phyloP scores from a whole-genome alignment of 2,888 invertebrate genomes.

The Andrena minutula region DNA sequence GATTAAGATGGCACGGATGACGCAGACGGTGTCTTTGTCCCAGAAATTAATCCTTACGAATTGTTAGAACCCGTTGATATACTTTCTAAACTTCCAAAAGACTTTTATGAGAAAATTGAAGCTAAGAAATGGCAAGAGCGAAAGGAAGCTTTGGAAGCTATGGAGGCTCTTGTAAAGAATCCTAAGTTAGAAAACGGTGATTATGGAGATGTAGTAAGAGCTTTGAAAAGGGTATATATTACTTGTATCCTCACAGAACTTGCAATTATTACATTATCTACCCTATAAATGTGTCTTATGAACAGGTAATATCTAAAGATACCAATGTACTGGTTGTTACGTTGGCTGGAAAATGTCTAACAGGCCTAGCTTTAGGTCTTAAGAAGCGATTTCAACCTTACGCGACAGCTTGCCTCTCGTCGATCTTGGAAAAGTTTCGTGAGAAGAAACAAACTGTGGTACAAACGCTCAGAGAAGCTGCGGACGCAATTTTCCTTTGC shows the following conservation, averaged over 20 bases:
- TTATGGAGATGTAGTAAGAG: conserved; percentile 95
- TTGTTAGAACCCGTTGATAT: conserved; percentile 97
- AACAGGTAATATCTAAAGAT: conserved; percentile 95
- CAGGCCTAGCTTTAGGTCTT: conserved; percentile 93
- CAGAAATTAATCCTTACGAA: conserved; percentile 95
- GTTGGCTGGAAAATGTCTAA: conserved; percentile 93
- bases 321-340: conserved; percentile 97
- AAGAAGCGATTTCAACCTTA: conserved; percentile 95
- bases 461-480: conserved; percentile 93
- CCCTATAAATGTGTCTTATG: conserved; percentile 59
- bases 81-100: conserved; percentile 95
- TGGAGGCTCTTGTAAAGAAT: conserved; percentile 92
- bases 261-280: not conserved
- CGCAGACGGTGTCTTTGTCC: conserved; percentile 86
- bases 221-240: conserved; percentile 92
- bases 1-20: conserved; percentile 86
- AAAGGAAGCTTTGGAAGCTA: conserved; percentile 94
- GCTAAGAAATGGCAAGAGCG: conserved; percentile 99
- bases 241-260: not conserved
- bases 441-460: conserved; percentile 98
- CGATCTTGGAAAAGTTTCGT: conserved; percentile 97
- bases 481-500: conserved; percentile 94
- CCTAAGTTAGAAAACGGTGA: conserved; percentile 97
- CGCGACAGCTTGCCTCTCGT: conserved; percentile 90
- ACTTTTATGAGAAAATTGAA: conserved; percentile 97